Base-by-base conservation (phyloP, 2,113 vertebrate species). In the Todiramphus saurophagus region DNA sequence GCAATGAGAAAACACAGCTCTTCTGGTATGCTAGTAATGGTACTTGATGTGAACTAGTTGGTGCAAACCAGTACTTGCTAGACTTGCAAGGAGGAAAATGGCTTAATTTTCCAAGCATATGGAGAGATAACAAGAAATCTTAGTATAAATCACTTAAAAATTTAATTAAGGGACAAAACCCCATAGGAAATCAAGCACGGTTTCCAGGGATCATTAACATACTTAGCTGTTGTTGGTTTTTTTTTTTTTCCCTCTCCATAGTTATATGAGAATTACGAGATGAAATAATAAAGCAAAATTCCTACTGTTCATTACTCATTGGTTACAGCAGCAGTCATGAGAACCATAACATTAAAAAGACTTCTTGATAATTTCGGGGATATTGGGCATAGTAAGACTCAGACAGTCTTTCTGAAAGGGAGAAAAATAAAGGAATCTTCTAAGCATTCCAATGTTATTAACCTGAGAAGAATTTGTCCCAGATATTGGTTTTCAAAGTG, bases 141-240 rank as follows among this genome's bases (percentile, higher is more conserved):
- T 70, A 56, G 33, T 33, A 83, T 80, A 92, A 90, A 78, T 92
- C 35, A 84, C 51, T 48, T 68, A 3, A 89, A 81, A 64, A 89
- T n/a, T 86, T 90, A 90, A 89, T 92, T 89, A 91, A 87, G 44
- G 39, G 51, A 56, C 37, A 84, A 55, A 95, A 94, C 69, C 58
- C 43, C 77, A 87, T 20, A 94, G 73, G 87, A 94, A 94, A 87
- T 87, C 35, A 89, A 84, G 51, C 13, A 59, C 13, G 55, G 7
- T 89, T 92, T 91, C 62, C 48, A 78, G 74, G 13, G n/a, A 78
- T 72, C 69, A 48, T 92, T 91, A 84, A 75, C 60, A 72, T 25
- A 77, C 30, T 89, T 86, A 63, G 16, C 23, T 81, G 37, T n/a
- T 86, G 23, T 23, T 62, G 48, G 1, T 41, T 81, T 73, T 76